phyloP scores from a whole-genome alignment of 2,113 vertebrate genomes.

The Bothrops jararaca region DNA sequence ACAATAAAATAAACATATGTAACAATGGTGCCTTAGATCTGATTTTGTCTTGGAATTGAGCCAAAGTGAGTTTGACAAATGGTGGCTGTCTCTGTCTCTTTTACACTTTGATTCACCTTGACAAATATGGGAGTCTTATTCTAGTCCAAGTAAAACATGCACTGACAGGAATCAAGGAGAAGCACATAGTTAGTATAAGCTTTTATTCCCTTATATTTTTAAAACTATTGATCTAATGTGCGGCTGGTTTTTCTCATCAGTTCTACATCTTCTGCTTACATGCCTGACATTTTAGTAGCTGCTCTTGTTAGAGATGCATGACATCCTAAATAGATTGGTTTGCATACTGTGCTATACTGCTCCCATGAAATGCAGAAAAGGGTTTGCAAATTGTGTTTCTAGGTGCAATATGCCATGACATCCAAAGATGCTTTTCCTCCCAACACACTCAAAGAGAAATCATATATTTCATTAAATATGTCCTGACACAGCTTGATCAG shows the following conservation, averaged over 20 bases:
- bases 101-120: neutral
- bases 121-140: neutral
- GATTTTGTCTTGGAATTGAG: neutral
- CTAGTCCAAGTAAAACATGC: neutral
- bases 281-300: neutral
- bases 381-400: conserved; percentile 15
- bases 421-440: conserved; percentile 12
- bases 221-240: neutral
- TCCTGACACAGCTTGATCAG: conserved; percentile 30
- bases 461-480: conserved; percentile 30
- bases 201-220: neutral
- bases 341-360: neutral
- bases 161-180: neutral
- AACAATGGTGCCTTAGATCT: neutral
- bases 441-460: neutral
- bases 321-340: neutral
- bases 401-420: conserved; percentile 13
- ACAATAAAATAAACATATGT: neutral
- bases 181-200: neutral
- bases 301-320: neutral
- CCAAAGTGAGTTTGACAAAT: neutral
- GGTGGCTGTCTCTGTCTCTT: neutral
- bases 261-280: neutral
- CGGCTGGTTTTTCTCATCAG: neutral
- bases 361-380: conserved; percentile 6